phyloP scores from a whole-genome alignment of 2,113 vertebrate genomes.

The Paramisgurnus dabryanus region DNA sequence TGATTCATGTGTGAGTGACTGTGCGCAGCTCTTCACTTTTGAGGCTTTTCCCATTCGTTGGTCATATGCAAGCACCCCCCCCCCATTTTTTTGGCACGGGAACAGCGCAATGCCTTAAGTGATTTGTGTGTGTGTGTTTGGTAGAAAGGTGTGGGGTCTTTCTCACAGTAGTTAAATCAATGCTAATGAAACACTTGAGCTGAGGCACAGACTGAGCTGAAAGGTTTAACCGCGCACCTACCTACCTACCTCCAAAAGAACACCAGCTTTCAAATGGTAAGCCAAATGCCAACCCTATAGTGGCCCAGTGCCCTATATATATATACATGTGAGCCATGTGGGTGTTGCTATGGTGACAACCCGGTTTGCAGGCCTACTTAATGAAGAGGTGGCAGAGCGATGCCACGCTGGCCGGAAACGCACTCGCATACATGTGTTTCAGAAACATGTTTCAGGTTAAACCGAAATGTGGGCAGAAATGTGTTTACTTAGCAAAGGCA shows the following conservation, averaged over 20 bases:
- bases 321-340: neutral
- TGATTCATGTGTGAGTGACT: constrained; percentile 64
- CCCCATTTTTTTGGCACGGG: constrained; percentile 57
- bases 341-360: neutral
- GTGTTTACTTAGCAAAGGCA: constrained; percentile 52
- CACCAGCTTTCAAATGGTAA: neutral
- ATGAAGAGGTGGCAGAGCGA: constrained; percentile 40
- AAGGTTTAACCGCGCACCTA: constrained; percentile 45
- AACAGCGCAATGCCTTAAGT: constrained; percentile 57
- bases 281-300: neutral
- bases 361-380: constrained; percentile 15
- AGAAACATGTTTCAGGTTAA: constrained; percentile 57
- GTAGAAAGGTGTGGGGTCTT: constrained; percentile 63
- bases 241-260: neutral
- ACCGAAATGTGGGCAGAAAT: constrained; percentile 41
- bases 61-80: constrained; percentile 10
- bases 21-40: constrained; percentile 32
- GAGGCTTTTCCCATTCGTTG: constrained; percentile 42
- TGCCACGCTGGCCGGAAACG: constrained; percentile 49
- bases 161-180: constrained; percentile 61
- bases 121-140: constrained; percentile 55
- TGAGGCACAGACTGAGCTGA: constrained; percentile 54
- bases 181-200: constrained; percentile 77
- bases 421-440: constrained; percentile 9
- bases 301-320: neutral